phyloP scores from a whole-genome alignment of 2,888 invertebrate species.

The Mellilla xanthometata region DNA sequence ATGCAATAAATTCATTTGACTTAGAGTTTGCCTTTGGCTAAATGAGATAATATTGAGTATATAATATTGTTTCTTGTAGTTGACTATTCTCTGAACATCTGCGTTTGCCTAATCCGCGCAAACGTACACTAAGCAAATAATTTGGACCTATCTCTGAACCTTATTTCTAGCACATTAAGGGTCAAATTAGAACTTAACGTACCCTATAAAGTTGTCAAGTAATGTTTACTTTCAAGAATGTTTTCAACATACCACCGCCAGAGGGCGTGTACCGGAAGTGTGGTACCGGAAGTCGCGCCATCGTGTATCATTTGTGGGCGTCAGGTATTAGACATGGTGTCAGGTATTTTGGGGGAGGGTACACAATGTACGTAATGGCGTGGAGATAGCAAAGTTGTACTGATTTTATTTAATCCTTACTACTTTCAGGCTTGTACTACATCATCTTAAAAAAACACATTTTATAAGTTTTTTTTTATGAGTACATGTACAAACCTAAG shows the following conservation, averaged over 20 bases:
- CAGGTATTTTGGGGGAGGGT: slow-evolving; percentile 18
- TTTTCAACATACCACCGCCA: slow-evolving; percentile 45
- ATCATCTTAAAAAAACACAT: too few species aligned
- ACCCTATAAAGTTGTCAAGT: slow-evolving; percentile 26
- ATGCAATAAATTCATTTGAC: too few species aligned
- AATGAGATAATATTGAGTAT: too few species aligned
- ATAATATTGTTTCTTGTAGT: too few species aligned
- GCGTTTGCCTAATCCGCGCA: not conserved
- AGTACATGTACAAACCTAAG: too few species aligned
- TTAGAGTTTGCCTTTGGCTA: too few species aligned
- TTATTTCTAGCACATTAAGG: slow-evolving; percentile 3
- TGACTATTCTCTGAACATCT: not conserved
- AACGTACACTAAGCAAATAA: not conserved
- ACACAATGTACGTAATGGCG: too few species aligned
- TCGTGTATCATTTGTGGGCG: slow-evolving; percentile 61
- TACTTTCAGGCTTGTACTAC: too few species aligned
- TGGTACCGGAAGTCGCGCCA: slow-evolving; percentile 44
- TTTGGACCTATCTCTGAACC: not conserved
- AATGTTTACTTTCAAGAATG: slow-evolving; percentile 32
- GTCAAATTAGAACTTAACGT: slow-evolving; percentile 27
- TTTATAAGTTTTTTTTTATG: too few species aligned
- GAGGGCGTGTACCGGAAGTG: slow-evolving; percentile 54
- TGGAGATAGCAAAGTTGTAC: too few species aligned
- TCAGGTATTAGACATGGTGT: slow-evolving; percentile 36
- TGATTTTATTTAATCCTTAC: too few species aligned